Evolutionary conservation across 2,797 vertebrate species (phyloP).

Genomic region (Fringilla coelebs): DNA sequence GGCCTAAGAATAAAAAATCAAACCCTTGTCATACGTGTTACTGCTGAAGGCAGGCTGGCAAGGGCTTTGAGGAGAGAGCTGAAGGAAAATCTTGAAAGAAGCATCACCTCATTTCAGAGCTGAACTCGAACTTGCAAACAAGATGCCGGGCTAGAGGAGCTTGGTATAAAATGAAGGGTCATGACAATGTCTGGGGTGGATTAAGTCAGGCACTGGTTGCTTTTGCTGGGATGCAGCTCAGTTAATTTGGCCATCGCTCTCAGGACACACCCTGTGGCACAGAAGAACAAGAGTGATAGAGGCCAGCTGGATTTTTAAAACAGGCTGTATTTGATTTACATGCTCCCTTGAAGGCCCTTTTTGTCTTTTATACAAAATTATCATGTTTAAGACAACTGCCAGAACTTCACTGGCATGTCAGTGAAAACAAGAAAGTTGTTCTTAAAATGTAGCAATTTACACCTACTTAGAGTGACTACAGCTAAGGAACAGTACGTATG

Average conservation of each 20-base stretch:
- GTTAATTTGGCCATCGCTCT: background rate
- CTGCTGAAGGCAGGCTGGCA: background rate
- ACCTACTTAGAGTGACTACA: conserved; percentile 39
- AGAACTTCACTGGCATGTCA: conserved; percentile 33
- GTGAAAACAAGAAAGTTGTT: conserved; percentile 40
- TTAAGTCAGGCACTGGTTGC: background rate
- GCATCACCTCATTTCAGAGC: background rate
- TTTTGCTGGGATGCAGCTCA: background rate
- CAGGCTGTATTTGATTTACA: background rate
- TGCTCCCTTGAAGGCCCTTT: background rate
- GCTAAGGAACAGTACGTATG: background rate
- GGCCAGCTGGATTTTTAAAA: background rate
- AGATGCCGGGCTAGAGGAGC: background rate
- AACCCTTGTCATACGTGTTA: background rate
- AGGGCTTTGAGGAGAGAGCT: background rate
- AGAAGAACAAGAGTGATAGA: background rate
- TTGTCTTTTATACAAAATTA: background rate
- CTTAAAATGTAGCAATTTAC: conserved; percentile 52
- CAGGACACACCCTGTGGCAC: background rate
- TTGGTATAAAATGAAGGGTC: background rate
- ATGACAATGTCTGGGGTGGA: background rate
- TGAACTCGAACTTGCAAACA: background rate
- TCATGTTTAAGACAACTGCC: conserved; percentile 1
- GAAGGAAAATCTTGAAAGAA: background rate
- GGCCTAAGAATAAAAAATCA: background rate